Conservation (phyloP, 1,140 invertebrate genomes). For the Lutraria rhynchaena region DNA sequence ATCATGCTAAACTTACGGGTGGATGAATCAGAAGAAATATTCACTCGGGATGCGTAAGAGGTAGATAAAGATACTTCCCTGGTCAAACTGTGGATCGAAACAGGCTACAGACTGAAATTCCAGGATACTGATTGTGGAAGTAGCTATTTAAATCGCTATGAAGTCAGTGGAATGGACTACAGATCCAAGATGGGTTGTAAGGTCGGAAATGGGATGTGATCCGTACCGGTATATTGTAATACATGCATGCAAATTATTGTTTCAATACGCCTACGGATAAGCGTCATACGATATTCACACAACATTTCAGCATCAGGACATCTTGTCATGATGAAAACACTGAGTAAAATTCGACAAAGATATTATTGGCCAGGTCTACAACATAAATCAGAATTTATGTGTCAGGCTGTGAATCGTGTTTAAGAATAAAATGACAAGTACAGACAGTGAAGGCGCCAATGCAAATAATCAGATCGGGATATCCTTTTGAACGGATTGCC, state of each 20-base stretch:
- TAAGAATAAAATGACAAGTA: constrained; percentile 1
- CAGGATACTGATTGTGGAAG: too few species aligned
- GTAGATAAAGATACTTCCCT: too few species aligned
- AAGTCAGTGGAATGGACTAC: constrained; percentile 25
- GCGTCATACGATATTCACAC: not conserved
- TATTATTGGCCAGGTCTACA: constrained; percentile 34
- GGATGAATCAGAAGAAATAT: too few species aligned
- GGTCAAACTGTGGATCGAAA: too few species aligned
- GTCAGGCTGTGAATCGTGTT: constrained; percentile 3
- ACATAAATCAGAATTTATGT: not conserved
- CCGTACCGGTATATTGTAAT: too few species aligned
- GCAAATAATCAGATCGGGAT: not conserved
- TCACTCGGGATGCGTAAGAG: too few species aligned
- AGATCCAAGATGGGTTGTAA: constrained; percentile 5
- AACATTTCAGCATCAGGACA: constrained; percentile 17
- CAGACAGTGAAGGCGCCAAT: constrained; percentile 21
- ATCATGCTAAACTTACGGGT: too few species aligned
- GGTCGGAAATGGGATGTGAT: constrained; percentile 9
- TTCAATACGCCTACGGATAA: not conserved
- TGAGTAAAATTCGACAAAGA: not conserved
- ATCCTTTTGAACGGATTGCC: constrained; percentile 61
- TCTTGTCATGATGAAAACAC: constrained; percentile 13
- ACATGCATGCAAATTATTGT: not conserved
- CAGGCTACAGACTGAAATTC: too few species aligned
- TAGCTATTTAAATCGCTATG: not conserved